Evolutionary conservation across 2,888 invertebrate species (phyloP).

Genomic region (Lasioglossum zephyrum): DNA sequence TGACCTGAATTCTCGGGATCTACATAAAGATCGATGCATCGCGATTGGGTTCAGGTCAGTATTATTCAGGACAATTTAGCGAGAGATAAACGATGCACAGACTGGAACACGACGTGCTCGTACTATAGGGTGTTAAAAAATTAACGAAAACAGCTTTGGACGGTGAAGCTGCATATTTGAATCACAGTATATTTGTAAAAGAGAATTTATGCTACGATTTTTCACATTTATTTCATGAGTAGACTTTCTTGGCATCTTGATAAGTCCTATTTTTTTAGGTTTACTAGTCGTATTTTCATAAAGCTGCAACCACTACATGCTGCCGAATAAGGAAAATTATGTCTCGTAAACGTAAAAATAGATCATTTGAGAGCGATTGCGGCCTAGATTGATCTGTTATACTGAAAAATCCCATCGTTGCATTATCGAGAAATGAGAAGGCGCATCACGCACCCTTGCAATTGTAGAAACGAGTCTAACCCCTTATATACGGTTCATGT

Average conservation of each 20-base stretch:
- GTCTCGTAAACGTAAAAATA: too few relatives aligned
- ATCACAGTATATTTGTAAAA: background rate
- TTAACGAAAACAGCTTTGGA: background rate
- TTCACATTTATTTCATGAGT: background rate
- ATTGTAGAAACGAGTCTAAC: too few relatives aligned
- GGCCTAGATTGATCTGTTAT: too few relatives aligned
- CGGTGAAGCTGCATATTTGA: background rate
- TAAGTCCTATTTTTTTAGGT: too few relatives aligned
- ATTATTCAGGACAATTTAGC: conserved; percentile 27
- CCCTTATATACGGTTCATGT: too few relatives aligned
- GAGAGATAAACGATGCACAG: conserved; percentile 6
- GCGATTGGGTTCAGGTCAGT: conserved; percentile 3
- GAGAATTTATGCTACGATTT: background rate
- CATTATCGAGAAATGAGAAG: too few relatives aligned
- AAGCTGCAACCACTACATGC: too few relatives aligned
- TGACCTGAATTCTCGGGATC: conserved; percentile 15
- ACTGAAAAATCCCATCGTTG: too few relatives aligned
- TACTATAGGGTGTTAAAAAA: background rate
- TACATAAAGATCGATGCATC: conserved; percentile 25
- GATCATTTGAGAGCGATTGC: too few relatives aligned
- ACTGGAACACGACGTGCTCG: background rate
- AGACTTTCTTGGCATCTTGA: background rate
- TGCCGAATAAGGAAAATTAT: too few relatives aligned
- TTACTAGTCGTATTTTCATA: too few relatives aligned
- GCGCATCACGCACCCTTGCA: too few relatives aligned